phyloP scores from a whole-genome alignment of 2,797 vertebrate genomes.

The Pelobates cultripes region DNA sequence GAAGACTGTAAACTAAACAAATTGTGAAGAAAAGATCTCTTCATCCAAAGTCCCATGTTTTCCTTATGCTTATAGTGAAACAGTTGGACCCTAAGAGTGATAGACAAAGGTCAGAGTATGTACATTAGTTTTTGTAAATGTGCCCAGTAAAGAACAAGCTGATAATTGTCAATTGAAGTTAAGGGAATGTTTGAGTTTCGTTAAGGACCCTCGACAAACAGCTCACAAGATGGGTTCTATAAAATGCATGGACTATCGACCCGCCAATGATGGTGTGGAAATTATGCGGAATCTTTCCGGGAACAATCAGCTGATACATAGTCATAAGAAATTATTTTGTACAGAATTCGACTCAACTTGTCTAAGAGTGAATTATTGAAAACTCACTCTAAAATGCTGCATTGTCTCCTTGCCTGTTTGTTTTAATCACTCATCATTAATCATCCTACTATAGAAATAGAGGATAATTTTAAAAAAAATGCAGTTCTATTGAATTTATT shows the following conservation, averaged over 20 bases:
- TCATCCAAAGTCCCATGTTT: slow-evolving; percentile 11
- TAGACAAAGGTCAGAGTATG: slow-evolving; percentile 9
- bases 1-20: slow-evolving; percentile 8
- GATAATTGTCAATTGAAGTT: slow-evolving; percentile 29
- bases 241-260: slow-evolving; percentile 31
- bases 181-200: slow-evolving; percentile 2
- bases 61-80: slow-evolving; percentile 13
- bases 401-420: background rate
- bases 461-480: slow-evolving; percentile 5
- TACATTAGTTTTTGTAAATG: slow-evolving; percentile 25
- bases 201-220: slow-evolving; percentile 12
- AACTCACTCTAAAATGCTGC: background rate
- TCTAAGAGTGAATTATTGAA: background rate
- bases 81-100: background rate
- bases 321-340: slow-evolving; percentile 31
- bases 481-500: background rate
- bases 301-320: slow-evolving; percentile 24
- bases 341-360: background rate
- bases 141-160: slow-evolving; percentile 30
- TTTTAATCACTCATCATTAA: slow-evolving; percentile 24
- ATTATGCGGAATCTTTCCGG: slow-evolving; percentile 4
- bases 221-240: slow-evolving; percentile 28
- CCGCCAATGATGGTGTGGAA: background rate
- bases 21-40: slow-evolving; percentile 9
- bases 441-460: slow-evolving; percentile 12